Base-by-base conservation (phyloP, 2,888 invertebrate species). In the Creontiades dilutus region DNA sequence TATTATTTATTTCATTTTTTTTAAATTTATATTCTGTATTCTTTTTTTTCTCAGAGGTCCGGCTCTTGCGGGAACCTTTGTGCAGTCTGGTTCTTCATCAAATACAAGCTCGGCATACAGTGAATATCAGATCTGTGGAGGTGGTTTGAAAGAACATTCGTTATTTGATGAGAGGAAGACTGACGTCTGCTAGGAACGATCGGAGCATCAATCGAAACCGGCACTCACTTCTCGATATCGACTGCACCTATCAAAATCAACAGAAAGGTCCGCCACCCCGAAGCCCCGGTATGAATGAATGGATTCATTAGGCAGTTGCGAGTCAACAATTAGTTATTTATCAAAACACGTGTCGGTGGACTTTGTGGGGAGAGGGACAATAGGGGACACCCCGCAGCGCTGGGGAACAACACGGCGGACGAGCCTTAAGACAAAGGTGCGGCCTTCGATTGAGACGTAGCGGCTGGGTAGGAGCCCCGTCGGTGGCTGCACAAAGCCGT, bases 281-380 rank as follows among this genome's bases (percentile, higher is more conserved):
- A 57, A 57, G 86, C 46, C 23, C 46, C 14, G 68, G 46, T 61
- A 61, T 57, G 86, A 86, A 86, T 86, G 86, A 86, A 61, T 46
- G 28, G 68, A 68, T 61, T 86, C 86, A 86, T 86, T 86, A 86
- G 68, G 16, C 46, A 28, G 61, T 46, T 57, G 37, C 47, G 37
- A 86, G 86, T 48, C 61, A 86, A 86, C 86, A 86, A 86, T 86
- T 86, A 57, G 86, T 86, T 86, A 86, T 86, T 86, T 86, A 68
- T 86, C 86, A 86, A 86, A 86, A 86, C 86, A 86, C 61, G 68
- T 61, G 86, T 86, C 86, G 86, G 86, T 57, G 37, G 61, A 37
- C 61, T 61, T 28, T 86, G 57, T 47, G 28, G 55, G 86, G 55
- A 16, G 52, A 48, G 23, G 48, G 27, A 47, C 48, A 82, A 52